A percentile compares a stretch with the other conserved stretches of the same genome.
Conservation (phyloP, 2,113 vertebrate genomes). For the Dolichallabes microphthalmus region DNA sequence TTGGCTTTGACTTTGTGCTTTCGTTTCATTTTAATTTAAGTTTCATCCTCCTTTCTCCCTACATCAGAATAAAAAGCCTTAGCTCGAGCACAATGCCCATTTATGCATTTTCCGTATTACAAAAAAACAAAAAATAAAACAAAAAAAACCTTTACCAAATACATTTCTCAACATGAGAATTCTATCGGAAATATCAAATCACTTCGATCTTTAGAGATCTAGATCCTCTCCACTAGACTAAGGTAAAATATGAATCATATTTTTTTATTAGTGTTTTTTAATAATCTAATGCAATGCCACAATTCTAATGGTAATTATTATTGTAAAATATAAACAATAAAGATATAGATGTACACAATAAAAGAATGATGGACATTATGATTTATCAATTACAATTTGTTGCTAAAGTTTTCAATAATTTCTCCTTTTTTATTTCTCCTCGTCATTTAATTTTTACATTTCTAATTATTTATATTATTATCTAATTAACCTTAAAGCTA, state of each 20-base stretch:
- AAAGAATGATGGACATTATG: neutral
- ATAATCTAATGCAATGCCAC: neutral
- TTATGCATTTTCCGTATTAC: neutral
- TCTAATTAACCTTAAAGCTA: neutral
- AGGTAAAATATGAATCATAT: neutral
- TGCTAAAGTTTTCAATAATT: neutral
- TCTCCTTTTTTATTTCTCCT: neutral
- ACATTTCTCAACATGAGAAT: neutral
- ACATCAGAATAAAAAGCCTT: neutral
- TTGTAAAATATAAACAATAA: too few species aligned
- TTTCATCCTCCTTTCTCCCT: neutral
- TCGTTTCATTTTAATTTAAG: neutral
- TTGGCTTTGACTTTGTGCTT: conserved; percentile 34
- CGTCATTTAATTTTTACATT: neutral
- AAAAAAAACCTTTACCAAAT: neutral
- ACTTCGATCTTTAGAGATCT: too few species aligned
- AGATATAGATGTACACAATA: neutral
- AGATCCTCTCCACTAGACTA: neutral
- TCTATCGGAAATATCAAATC: neutral
- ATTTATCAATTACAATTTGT: neutral
- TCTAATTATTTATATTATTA: neutral
- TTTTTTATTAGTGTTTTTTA: neutral
- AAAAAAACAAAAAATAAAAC: neutral
- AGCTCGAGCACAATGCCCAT: neutral
- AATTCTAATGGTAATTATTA: neutral